phyloP scores from a whole-genome alignment of 2,113 vertebrate genomes.

The Anser cygnoides region DNA sequence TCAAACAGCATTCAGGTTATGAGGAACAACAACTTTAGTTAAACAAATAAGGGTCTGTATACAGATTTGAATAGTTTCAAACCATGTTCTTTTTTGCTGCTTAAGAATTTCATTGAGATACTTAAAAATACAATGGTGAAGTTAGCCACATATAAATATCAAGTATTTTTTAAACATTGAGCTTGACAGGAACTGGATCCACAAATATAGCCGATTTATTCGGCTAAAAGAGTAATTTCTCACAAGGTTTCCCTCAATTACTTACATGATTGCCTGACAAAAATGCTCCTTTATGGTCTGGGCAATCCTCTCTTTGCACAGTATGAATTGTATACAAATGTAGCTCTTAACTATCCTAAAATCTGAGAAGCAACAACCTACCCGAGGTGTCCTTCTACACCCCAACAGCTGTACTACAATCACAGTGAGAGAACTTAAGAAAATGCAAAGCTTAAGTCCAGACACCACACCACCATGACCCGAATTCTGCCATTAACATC shows the following conservation, averaged over 20 bases:
- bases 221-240: neutral
- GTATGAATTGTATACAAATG: neutral
- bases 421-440: neutral
- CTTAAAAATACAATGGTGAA: neutral
- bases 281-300: neutral
- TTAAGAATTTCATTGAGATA: neutral
- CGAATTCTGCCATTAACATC: neutral
- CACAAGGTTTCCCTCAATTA: neutral
- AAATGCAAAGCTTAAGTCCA: neutral
- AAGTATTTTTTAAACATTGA: neutral
- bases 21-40: neutral
- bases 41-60: neutral
- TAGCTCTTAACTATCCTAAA: accelerated
- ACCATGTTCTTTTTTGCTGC: neutral
- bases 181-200: neutral
- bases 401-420: neutral
- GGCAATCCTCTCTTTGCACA: neutral
- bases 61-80: neutral
- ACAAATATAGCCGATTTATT: neutral
- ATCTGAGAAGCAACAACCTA: neutral
- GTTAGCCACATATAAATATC: neutral
- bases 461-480: accelerated
- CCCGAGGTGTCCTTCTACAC: neutral
- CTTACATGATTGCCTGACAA: neutral
- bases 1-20: neutral